A percentile compares a stretch with the other conserved stretches of the same genome.
phyloP scores from a whole-genome alignment of 2,888 invertebrate species.

The Linnaemya tessellans region DNA sequence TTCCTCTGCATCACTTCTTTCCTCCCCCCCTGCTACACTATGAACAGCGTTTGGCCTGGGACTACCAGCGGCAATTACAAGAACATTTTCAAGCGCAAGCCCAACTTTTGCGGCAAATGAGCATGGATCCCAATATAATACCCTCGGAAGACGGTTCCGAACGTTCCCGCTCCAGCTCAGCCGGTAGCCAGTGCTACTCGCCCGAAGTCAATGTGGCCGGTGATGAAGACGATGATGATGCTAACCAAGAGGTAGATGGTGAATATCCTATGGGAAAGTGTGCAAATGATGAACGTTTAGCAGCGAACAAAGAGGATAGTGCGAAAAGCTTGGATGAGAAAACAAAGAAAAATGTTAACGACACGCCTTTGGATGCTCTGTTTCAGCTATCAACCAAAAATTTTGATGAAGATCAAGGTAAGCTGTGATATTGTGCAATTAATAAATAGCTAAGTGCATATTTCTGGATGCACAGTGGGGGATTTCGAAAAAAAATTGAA shows the following conservation, averaged over 20 bases:
- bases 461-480: background rate
- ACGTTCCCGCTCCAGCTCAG: conserved; percentile 86
- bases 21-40: conserved; percentile 86
- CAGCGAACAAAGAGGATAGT: conserved; percentile 2
- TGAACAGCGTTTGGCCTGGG: conserved; percentile 86
- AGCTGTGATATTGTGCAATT: conserved; percentile 78
- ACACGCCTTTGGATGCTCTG: conserved; percentile 96
- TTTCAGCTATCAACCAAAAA: conserved; percentile 99
- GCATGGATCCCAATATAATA: conserved; percentile 82
- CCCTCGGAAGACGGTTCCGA: conserved; percentile 88
- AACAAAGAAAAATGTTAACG: conserved; percentile 77
- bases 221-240: conserved; percentile 74
- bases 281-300: conserved; percentile 31
- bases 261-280: background rate
- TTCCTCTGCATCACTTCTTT: conserved; percentile 78
- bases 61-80: conserved; percentile 85
- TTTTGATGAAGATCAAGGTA: conserved; percentile 94
- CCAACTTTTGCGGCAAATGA: conserved; percentile 84
- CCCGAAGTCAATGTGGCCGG: conserved; percentile 85
- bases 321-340: conserved; percentile 76
- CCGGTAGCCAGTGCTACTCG: conserved; percentile 89
- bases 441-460: background rate
- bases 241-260: conserved; percentile 32
- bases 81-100: conserved; percentile 84
- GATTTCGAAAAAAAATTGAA: background rate